phyloP scores from a whole-genome alignment of 2,888 invertebrate species.

The Polylopha cassiicola region DNA sequence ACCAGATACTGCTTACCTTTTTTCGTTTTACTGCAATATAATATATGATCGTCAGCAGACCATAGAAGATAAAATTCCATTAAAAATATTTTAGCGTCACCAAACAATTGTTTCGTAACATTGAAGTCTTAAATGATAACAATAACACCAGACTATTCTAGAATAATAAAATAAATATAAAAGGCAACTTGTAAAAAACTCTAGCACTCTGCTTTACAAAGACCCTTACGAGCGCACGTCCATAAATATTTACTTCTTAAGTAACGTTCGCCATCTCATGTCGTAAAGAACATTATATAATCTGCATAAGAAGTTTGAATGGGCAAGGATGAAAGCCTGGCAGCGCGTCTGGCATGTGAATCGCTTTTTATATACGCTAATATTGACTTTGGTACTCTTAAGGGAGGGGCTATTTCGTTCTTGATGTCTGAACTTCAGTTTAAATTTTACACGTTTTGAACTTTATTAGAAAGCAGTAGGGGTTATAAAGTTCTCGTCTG shows the following conservation, averaged over 20 bases:
- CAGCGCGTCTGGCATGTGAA: slow-evolving; percentile 70
- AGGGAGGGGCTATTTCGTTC: slow-evolving; percentile 12
- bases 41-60: no score
- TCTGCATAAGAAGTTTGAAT: slow-evolving; percentile 75
- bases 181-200: slow-evolving; percentile 6
- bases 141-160: slow-evolving; percentile 1
- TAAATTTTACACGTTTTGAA: not conserved
- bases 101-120: no score
- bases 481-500: no score
- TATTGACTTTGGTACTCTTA: slow-evolving; percentile 57
- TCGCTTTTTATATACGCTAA: slow-evolving; percentile 63
- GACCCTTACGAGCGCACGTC: slow-evolving; percentile 5
- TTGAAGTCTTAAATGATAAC: no score
- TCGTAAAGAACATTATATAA: slow-evolving; percentile 72
- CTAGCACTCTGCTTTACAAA: slow-evolving; percentile 13
- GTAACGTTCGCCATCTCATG: slow-evolving; percentile 71
- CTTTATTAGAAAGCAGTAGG: no score
- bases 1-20: no score
- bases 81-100: no score
- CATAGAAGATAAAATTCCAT: no score
- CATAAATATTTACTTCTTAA: slow-evolving; percentile 67
- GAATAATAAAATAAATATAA: not conserved
- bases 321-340: slow-evolving; percentile 67
- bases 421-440: slow-evolving; percentile 1
- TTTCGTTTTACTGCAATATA: no score